These are phyloP conservation scores for Aphodius granarius DNA, from an alignment of 2,888 invertebrate genomes.

Conservation along the genomic window DNA sequence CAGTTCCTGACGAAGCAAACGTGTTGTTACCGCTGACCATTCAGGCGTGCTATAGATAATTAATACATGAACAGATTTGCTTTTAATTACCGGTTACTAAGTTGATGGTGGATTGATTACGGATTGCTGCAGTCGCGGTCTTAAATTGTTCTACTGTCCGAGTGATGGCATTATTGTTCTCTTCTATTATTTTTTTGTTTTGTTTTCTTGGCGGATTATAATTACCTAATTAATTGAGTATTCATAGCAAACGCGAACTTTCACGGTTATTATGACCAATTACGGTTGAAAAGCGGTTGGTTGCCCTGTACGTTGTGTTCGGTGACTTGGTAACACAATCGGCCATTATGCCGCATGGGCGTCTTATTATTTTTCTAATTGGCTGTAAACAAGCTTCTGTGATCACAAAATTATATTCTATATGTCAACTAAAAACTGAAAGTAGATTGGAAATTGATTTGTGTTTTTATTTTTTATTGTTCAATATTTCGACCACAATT, in stretches of 20 bases:
- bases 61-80: slow-evolving; percentile 8
- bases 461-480: too few relatives aligned
- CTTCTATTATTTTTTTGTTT: background rate
- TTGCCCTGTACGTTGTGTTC: background rate
- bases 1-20: background rate
- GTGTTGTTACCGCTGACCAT: background rate
- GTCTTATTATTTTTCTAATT: too few relatives aligned
- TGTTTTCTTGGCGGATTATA: background rate
- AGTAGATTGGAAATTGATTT: too few relatives aligned
- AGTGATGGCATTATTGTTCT: background rate
- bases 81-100: slow-evolving; percentile 7
- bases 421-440: too few relatives aligned
- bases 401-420: too few relatives aligned
- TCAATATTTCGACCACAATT: too few relatives aligned
- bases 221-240: background rate
- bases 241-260: background rate
- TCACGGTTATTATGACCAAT: background rate
- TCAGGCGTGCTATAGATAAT: background rate
- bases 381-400: too few relatives aligned
- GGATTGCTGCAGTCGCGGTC: background rate
- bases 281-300: background rate
- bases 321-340: background rate
- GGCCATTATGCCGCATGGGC: background rate
- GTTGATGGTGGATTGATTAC: slow-evolving; percentile 4
- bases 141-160: background rate